phyloP scores from a whole-genome alignment of 2,888 invertebrate genomes.

The Torymus auratus region DNA sequence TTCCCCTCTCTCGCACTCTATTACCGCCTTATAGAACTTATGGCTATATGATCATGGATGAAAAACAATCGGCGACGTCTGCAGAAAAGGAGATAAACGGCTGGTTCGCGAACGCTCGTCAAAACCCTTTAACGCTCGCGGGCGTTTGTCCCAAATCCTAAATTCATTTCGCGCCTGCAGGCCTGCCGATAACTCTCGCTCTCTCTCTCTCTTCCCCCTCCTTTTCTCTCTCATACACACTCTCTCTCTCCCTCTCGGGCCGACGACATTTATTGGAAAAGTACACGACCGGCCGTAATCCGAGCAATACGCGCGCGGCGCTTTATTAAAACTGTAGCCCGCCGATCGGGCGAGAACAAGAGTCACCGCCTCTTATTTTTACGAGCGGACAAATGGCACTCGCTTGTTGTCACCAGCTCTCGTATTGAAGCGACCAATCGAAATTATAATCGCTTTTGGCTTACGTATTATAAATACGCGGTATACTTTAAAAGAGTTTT shows the following conservation, averaged over 20 bases:
- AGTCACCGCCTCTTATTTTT: background rate
- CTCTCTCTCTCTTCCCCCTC: too few species aligned
- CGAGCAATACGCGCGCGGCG: constrained; percentile 34
- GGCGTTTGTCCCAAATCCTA: constrained; percentile 31
- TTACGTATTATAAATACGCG: too few species aligned
- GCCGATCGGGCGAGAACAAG: too few species aligned
- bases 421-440: too few species aligned
- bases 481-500: too few species aligned
- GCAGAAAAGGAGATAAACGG: constrained; percentile 41
- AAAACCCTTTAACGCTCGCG: constrained; percentile 6
- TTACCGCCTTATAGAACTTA: too few species aligned
- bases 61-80: constrained; percentile 49
- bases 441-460: too few species aligned
- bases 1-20: background rate
- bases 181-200: constrained; percentile 23
- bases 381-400: constrained; percentile 13
- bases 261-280: constrained; percentile 53
- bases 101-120: background rate
- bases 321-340: constrained; percentile 50
- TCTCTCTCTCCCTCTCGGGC: background rate
- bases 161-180: constrained; percentile 48
- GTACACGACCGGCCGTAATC: constrained; percentile 11
- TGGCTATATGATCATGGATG: background rate
- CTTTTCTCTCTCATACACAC: too few species aligned
- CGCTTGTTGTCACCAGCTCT: too few species aligned